Evolutionary conservation across 2,888 invertebrate species (phyloP).

Genomic region (Colostygia pectinataria): DNA sequence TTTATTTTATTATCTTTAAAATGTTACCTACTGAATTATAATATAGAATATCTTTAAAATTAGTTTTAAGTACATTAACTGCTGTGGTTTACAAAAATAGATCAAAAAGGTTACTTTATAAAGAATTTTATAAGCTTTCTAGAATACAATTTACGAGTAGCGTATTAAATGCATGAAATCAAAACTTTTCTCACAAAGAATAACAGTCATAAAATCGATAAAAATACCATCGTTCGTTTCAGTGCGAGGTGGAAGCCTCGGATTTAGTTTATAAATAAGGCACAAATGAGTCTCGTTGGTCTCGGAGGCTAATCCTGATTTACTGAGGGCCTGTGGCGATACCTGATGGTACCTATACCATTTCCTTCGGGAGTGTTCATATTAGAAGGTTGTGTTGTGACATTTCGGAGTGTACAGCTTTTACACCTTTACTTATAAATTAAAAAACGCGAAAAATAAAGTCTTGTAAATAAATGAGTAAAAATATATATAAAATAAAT

Average conservation of each 20-base stretch:
- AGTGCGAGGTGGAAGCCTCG: slow-evolving; percentile 39
- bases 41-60: too few relatives aligned
- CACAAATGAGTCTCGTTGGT: slow-evolving; percentile 70
- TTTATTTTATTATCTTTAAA: too few relatives aligned
- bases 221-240: slow-evolving; percentile 47
- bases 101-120: too few relatives aligned
- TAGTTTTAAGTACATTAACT: too few relatives aligned
- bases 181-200: slow-evolving; percentile 32
- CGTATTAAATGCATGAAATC: slow-evolving; percentile 29
- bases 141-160: slow-evolving; percentile 14
- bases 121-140: slow-evolving; percentile 4
- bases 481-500: too few relatives aligned
- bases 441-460: too few relatives aligned
- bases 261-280: slow-evolving; percentile 75
- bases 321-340: slow-evolving; percentile 61
- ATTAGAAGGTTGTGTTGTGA: too few relatives aligned
- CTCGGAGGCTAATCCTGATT: slow-evolving; percentile 73
- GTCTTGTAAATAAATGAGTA: too few relatives aligned
- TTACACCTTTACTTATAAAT: too few relatives aligned
- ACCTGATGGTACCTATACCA: slow-evolving; percentile 21
- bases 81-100: too few relatives aligned
- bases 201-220: slow-evolving; percentile 47
- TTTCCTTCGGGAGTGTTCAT: slow-evolving; percentile 16
- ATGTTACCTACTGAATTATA: too few relatives aligned
- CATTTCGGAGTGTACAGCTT: too few relatives aligned